phyloP scores from a whole-genome alignment of 2,113 vertebrate genomes.

The Agapornis roseicollis region DNA sequence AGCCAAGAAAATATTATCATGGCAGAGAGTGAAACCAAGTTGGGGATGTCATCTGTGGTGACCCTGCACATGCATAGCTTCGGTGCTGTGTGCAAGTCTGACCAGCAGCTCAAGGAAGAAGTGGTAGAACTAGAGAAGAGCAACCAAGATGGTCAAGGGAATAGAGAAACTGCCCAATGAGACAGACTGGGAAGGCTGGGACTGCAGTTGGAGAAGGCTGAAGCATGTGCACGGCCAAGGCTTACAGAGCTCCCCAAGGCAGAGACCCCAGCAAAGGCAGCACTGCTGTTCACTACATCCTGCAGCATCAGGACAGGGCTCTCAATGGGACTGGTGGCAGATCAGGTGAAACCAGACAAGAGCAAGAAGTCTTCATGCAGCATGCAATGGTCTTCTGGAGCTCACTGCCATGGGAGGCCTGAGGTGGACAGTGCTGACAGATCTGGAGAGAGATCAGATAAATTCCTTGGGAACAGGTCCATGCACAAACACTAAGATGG shows the following conservation, averaged over 20 bases:
- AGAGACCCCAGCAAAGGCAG: background rate
- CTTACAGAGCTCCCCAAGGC: background rate
- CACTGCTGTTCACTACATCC: background rate
- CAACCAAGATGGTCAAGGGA: background rate
- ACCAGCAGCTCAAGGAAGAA: background rate
- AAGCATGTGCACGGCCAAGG: background rate
- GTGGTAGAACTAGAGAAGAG: background rate
- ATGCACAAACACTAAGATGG: background rate
- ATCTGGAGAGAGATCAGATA: background rate
- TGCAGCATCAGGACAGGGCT: background rate
- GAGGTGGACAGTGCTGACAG: background rate
- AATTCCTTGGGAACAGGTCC: background rate
- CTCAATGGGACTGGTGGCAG: rapidly evolving
- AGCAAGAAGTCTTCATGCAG: background rate
- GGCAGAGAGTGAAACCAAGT: background rate
- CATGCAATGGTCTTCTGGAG: background rate
- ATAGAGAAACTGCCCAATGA: background rate
- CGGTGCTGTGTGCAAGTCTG: background rate
- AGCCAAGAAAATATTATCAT: background rate
- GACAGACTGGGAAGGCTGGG: background rate
- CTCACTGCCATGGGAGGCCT: background rate
- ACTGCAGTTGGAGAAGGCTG: background rate
- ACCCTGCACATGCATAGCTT: background rate
- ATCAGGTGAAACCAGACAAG: background rate
- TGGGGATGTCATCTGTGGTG: background rate